A percentile compares a stretch with the other conserved stretches of the same genome.
Evolutionary conservation across 2,888 invertebrate genomes (phyloP).

Genomic region (Dolomedes plantarius): DNA sequence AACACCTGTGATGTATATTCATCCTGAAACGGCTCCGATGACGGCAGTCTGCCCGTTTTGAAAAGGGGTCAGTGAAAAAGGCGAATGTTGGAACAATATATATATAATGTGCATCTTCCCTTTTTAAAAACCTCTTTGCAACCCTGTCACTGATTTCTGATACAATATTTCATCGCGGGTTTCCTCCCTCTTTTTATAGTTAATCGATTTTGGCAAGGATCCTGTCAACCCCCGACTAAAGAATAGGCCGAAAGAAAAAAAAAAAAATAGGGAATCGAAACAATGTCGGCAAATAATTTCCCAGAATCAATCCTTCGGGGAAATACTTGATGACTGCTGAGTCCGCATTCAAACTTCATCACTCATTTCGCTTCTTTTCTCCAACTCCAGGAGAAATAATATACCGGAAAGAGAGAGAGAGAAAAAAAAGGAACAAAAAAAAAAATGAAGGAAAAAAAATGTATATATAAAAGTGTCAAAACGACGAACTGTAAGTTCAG

Average conservation of each 20-base stretch:
- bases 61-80: neutral
- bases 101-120: neutral
- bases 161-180: slow-evolving; percentile 57
- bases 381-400: neutral
- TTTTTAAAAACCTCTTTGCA: neutral
- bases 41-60: neutral
- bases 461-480: slow-evolving; percentile 64
- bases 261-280: slow-evolving; percentile 3
- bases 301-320: slow-evolving; percentile 38
- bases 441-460: slow-evolving; percentile 15
- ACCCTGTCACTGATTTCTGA: slow-evolving; percentile 22
- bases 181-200: slow-evolving; percentile 51
- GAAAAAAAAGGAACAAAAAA: too few species aligned
- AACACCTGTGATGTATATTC: neutral
- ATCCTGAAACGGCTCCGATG: neutral
- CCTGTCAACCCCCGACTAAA: slow-evolving; percentile 13
- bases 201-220: slow-evolving; percentile 50
- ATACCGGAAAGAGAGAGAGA: too few species aligned
- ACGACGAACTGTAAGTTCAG: slow-evolving; percentile 59
- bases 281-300: slow-evolving; percentile 22
- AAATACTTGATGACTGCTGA: slow-evolving; percentile 42
- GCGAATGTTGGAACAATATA: neutral
- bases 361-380: slow-evolving; percentile 50
- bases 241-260: slow-evolving; percentile 12
- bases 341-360: slow-evolving; percentile 56